phyloP scores from a whole-genome alignment of 1,140 invertebrate genomes.

The Sycophaga agraensis region DNA sequence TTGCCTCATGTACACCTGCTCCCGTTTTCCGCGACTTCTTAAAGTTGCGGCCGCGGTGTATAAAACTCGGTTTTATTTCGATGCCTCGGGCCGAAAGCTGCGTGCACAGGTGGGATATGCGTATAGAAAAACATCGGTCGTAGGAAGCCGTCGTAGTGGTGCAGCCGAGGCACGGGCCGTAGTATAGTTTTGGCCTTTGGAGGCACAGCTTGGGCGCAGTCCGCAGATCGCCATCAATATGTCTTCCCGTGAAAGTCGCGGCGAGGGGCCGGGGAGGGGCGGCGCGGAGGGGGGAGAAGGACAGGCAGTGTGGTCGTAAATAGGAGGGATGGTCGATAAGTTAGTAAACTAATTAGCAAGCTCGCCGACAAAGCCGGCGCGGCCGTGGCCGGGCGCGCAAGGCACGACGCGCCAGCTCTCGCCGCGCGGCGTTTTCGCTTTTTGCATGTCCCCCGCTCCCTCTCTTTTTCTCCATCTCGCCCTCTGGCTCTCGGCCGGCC shows the following conservation, averaged over 20 bases:
- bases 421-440: constrained; percentile 50
- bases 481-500: constrained; percentile 36
- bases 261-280: not conserved
- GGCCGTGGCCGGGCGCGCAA: constrained; percentile 34
- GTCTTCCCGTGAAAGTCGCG: not conserved
- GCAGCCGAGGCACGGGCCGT: no score
- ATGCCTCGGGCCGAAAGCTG: no score
- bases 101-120: no score
- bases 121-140: no score
- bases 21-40: not conserved
- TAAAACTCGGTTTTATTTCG: not conserved
- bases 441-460: constrained; percentile 36
- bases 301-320: constrained; percentile 40
- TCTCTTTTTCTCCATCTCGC: no score
- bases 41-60: constrained; percentile 1
- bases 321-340: constrained; percentile 53
- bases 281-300: not conserved
- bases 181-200: no score
- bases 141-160: no score
- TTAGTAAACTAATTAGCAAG: constrained; percentile 59
- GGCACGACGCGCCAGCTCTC: constrained; percentile 43
- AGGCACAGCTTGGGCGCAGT: no score
- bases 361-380: constrained; percentile 55
- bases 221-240: constrained; percentile 10
- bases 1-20: not conserved